Percentiles rank a stretch among this genome's conserved stretches.
These are phyloP conservation scores for Drosophila kanekoi DNA, from an alignment of 2,888 invertebrate species.

Conservation along the genomic window DNA sequence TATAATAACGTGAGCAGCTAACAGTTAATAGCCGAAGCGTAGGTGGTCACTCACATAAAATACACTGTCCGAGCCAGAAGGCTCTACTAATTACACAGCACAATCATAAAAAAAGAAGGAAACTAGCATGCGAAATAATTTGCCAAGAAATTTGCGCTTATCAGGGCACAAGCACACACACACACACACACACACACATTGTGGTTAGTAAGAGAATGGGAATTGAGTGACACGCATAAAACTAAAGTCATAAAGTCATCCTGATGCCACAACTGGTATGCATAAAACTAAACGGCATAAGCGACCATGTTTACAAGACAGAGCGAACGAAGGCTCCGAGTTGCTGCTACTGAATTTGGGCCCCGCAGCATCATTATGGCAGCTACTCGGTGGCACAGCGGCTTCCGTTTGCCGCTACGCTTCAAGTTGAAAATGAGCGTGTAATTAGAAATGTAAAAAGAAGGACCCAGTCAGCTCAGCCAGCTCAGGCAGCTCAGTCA, in stretches of 20 bases:
- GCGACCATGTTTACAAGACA: conserved; percentile 52
- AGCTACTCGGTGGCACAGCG: conserved; percentile 31
- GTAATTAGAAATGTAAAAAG: conserved; percentile 74
- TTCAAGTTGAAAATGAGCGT: conserved; percentile 70
- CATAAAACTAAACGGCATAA: conserved; percentile 56
- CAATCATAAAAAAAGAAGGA: conserved; percentile 43
- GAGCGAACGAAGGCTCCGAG: conserved; percentile 2
- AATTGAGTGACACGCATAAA: conserved; percentile 44
- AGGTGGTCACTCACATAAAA: conserved; percentile 24
- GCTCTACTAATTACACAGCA: conserved; percentile 38
- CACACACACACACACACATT: no score
- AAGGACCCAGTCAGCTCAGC: conserved; percentile 24
- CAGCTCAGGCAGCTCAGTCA: conserved; percentile 12
- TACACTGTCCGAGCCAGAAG: conserved; percentile 22
- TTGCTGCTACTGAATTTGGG: not conserved
- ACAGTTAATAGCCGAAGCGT: conserved; percentile 27
- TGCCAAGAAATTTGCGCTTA: conserved; percentile 46
- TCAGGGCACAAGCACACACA: conserved; percentile 20
- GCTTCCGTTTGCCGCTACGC: conserved; percentile 51
- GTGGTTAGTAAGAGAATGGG: not conserved
- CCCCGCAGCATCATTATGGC: conserved; percentile 36
- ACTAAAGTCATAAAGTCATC: conserved; percentile 52
- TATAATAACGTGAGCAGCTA: conserved; percentile 16
- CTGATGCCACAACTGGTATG: conserved; percentile 9
- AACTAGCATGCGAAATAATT: conserved; percentile 54